These are phyloP conservation scores for Leptoteleia sp. DNA, from an alignment of 1,140 invertebrate species.

Conservation along the genomic window DNA sequence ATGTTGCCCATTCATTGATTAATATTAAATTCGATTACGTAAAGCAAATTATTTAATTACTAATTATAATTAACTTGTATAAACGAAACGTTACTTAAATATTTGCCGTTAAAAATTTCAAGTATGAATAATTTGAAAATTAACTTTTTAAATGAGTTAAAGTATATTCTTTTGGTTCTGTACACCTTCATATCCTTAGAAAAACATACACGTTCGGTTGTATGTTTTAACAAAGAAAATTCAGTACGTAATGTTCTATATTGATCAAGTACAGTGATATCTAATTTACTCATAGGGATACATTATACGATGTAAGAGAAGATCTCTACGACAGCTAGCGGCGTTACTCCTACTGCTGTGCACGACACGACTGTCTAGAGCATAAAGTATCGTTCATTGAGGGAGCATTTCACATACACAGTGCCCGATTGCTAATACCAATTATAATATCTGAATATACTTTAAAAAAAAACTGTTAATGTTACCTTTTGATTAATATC, in stretches of 20 bases:
- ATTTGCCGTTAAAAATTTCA: no score
- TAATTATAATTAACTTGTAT: no score
- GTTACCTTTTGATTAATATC: no score
- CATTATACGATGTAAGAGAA: slow-evolving; percentile 48
- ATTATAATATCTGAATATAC: slow-evolving; percentile 11
- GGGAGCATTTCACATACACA: slow-evolving; percentile 26
- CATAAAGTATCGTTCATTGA: slow-evolving; percentile 55
- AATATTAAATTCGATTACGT: no score
- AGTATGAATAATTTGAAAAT: no score
- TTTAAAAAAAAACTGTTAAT: no score
- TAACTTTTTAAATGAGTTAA: no score
- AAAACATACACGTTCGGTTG: slow-evolving; percentile 6
- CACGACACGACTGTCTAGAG: slow-evolving; percentile 46
- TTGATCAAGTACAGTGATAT: slow-evolving; percentile 49
- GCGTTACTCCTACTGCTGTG: slow-evolving; percentile 52
- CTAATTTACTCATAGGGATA: slow-evolving; percentile 44
- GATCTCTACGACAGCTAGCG: slow-evolving; percentile 46
- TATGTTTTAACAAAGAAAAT: slow-evolving; percentile 27
- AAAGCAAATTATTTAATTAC: no score
- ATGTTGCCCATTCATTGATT: no score
- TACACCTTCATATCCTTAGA: slow-evolving; percentile 2
- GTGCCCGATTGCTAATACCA: slow-evolving; percentile 45
- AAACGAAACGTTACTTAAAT: no score
- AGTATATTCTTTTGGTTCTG: no score
- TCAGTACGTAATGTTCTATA: slow-evolving; percentile 29